These are phyloP conservation scores for Phaenicophaeus curvirostris DNA, from an alignment of 2,797 vertebrate species.

Conservation along the genomic window DNA sequence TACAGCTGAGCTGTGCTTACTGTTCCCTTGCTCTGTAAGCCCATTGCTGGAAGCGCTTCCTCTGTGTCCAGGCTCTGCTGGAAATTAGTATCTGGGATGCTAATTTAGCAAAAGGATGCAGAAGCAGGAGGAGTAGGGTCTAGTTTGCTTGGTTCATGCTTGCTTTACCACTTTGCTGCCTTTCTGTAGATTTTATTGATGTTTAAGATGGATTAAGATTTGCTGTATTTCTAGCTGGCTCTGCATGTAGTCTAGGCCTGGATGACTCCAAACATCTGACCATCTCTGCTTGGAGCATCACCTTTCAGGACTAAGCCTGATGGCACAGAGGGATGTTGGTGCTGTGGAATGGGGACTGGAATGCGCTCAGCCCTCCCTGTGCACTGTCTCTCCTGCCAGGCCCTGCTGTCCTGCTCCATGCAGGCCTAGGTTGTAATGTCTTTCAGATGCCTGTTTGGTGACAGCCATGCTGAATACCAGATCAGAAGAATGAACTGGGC, in stretches of 20 bases:
- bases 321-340: background rate
- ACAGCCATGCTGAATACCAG: background rate
- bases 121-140: background rate
- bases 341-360: background rate
- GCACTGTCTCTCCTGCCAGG: background rate
- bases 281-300: accelerated
- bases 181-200: background rate
- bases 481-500: background rate
- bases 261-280: background rate
- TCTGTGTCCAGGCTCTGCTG: background rate
- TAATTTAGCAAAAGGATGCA: background rate
- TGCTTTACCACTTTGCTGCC: background rate
- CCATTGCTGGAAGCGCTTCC: accelerated
- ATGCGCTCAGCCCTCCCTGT: accelerated
- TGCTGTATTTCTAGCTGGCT: background rate
- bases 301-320: background rate
- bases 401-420: background rate
- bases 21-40: accelerated
- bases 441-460: background rate
- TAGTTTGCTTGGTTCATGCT: background rate
- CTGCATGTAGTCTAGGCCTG: background rate
- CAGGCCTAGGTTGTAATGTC: slow-evolving; percentile 15
- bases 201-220: background rate
- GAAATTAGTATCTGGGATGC: background rate
- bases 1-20: background rate